phyloP scores from a whole-genome alignment of 2,797 vertebrate species.

The Phrynocephalus forsythii region DNA sequence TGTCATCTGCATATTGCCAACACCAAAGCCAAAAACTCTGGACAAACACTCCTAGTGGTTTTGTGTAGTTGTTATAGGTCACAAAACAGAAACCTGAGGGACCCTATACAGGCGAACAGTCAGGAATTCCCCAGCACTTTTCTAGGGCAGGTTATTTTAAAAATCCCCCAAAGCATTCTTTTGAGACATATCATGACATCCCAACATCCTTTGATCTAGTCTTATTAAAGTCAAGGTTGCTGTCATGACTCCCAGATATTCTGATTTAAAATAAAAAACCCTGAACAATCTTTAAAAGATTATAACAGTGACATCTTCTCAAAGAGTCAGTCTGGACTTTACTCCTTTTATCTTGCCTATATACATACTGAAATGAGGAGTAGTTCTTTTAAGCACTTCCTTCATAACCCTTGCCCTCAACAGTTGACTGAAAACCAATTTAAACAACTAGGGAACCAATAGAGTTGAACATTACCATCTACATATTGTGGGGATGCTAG shows the following conservation, averaged over 20 bases:
- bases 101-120: too few species aligned
- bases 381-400: not conserved
- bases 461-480: not conserved
- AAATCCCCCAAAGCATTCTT: slow-evolving; percentile 32
- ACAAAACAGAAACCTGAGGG: too few species aligned
- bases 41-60: too few species aligned
- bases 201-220: not conserved
- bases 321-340: not conserved
- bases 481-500: not conserved
- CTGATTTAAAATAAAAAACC: not conserved
- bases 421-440: too few species aligned
- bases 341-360: not conserved
- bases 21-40: too few species aligned
- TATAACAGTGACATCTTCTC: not conserved
- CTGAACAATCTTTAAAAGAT: not conserved
- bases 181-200: slow-evolving; percentile 13
- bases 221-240: not conserved
- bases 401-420: not conserved
- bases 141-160: slow-evolving; percentile 33
- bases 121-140: too few species aligned
- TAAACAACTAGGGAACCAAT: too few species aligned
- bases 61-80: too few species aligned
- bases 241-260: not conserved
- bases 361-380: not conserved
- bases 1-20: too few species aligned